Evolutionary conservation across 2,797 vertebrate genomes (phyloP).

Genomic region (Pseudomugil gertrudae): DNA sequence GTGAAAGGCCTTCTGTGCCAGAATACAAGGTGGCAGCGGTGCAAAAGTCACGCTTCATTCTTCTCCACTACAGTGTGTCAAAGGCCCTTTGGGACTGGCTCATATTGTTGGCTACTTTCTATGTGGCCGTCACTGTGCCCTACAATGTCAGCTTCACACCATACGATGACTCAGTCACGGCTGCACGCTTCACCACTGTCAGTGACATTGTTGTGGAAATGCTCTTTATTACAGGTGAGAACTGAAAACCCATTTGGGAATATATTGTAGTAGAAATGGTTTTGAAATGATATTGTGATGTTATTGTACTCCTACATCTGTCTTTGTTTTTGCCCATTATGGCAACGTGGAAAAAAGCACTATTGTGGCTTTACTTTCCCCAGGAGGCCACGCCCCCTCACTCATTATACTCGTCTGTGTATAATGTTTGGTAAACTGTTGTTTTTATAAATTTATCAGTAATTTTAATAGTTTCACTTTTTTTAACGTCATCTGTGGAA

Average conservation of each 20-base stretch:
- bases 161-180: conserved; percentile 81
- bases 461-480: not conserved
- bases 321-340: conserved; percentile 11
- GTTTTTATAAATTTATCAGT: not conserved
- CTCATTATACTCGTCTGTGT: no score
- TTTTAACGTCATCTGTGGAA: not conserved
- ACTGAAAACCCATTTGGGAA: conserved; percentile 70
- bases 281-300: not conserved
- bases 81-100: conserved; percentile 98
- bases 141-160: conserved; percentile 94
- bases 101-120: conserved; percentile 96
- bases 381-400: not conserved
- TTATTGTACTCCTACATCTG: not conserved
- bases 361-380: conserved; percentile 16
- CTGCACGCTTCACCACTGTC: conserved; percentile 90
- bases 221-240: conserved; percentile 95
- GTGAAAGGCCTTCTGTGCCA: conserved; percentile 89
- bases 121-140: conserved; percentile 94
- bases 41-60: conserved; percentile 94
- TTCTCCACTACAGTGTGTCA: conserved; percentile 96
- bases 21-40: conserved; percentile 97
- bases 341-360: conserved; percentile 22
- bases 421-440: not conserved
- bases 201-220: conserved; percentile 95
- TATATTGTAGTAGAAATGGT: not conserved